These are phyloP conservation scores for Diabrotica balteata DNA, from an alignment of 2,888 invertebrate genomes.

Conservation along the genomic window DNA sequence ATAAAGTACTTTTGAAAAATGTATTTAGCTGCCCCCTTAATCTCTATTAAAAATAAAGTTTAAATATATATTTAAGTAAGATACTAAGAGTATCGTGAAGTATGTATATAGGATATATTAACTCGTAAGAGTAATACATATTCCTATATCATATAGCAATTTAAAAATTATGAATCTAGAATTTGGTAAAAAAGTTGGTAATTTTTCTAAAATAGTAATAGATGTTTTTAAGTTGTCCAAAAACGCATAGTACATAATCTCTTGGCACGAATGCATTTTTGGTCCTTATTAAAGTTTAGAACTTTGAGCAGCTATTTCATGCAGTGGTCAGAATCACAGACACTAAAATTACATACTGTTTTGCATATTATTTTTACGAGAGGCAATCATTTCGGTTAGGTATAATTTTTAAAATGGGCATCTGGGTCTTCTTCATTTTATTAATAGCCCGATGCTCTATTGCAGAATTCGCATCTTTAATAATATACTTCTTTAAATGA, in stretches of 20 bases:
- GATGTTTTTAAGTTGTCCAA: constrained; percentile 34
- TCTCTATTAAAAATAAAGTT: too few species aligned
- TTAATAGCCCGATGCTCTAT: constrained; percentile 49
- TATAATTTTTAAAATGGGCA: constrained; percentile 58
- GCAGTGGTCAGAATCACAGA: constrained; percentile 59
- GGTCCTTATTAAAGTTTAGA: constrained; percentile 58
- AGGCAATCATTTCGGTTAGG: constrained; percentile 58
- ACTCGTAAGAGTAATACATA: too few species aligned
- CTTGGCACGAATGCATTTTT: constrained; percentile 58
- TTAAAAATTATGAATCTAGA: too few species aligned
- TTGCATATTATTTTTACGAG: constrained; percentile 60
- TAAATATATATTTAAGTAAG: too few species aligned
- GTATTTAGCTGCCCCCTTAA: too few species aligned
- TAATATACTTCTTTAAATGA: constrained; percentile 49
- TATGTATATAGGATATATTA: too few species aligned
- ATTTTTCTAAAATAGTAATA: too few species aligned
- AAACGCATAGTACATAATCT: constrained; percentile 53
- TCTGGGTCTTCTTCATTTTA: constrained; percentile 52
- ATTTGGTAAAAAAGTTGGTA: too few species aligned
- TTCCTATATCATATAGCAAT: too few species aligned
- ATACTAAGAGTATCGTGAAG: too few species aligned
- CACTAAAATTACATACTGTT: constrained; percentile 59
- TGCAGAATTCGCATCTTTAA: constrained; percentile 51
- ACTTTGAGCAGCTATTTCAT: constrained; percentile 53
- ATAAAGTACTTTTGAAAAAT: too few species aligned